Evolutionary conservation across 2,888 invertebrate species (phyloP).

Genomic region (Erebia palarica): DNA sequence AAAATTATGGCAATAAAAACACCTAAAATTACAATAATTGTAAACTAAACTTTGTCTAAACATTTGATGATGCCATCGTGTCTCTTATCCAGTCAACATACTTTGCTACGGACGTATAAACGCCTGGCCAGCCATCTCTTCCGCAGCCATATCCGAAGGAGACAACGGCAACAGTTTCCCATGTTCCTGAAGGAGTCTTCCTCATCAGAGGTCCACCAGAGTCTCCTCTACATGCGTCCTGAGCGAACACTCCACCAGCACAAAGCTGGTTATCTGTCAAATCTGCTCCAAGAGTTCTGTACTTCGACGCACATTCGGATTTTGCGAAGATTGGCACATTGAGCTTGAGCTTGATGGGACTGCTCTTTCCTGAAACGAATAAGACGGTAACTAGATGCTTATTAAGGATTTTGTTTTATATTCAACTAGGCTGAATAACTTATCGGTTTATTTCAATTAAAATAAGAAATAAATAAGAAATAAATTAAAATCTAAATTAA

Average conservation of each 20-base stretch:
- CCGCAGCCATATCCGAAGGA: conserved; percentile 87
- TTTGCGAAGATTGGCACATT: conserved; percentile 81
- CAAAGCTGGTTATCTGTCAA: conserved; percentile 84
- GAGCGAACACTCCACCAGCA: conserved; percentile 85
- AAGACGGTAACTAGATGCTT: too few species aligned
- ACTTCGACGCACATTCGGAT: conserved; percentile 77
- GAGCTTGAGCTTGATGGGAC: conserved; percentile 85
- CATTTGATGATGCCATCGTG: conserved; percentile 56
- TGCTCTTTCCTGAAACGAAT: conserved; percentile 64
- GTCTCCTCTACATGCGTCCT: conserved; percentile 89
- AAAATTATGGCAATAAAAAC: conserved; percentile 14
- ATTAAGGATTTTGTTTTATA: too few species aligned
- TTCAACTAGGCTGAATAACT: too few species aligned
- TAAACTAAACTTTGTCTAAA: conserved; percentile 17
- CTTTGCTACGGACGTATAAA: conserved; percentile 84
- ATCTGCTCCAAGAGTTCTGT: conserved; percentile 70
- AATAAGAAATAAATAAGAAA: too few species aligned
- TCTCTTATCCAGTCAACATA: conserved; percentile 85
- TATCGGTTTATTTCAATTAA: too few species aligned
- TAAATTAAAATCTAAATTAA: too few species aligned
- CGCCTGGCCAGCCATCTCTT: conserved; percentile 85
- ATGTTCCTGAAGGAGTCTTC: conserved; percentile 70
- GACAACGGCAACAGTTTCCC: conserved; percentile 85
- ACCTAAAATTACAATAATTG: conserved; percentile 6
- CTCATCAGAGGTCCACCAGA: conserved; percentile 90